Percentiles rank a stretch among this genome's conserved stretches.
These are phyloP conservation scores for Trimorus sp. DNA, from an alignment of 2,888 invertebrate species.

Conservation along the genomic window DNA sequence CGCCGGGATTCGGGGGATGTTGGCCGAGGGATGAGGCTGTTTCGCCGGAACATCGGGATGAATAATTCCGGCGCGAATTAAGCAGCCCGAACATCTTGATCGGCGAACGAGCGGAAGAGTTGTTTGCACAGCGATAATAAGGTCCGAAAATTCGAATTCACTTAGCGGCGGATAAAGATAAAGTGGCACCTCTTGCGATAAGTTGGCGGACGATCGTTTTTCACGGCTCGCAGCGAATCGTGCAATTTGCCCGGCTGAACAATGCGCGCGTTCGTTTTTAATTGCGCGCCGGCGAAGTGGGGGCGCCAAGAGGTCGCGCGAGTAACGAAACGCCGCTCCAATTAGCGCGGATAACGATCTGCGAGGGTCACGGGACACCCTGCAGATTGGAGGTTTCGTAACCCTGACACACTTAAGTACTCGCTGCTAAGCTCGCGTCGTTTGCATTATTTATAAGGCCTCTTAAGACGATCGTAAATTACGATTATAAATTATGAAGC, in stretches of 20 bases:
- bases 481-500: constrained; percentile 42
- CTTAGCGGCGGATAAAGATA: background rate
- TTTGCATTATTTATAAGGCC: constrained; percentile 77
- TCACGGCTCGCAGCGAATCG: background rate
- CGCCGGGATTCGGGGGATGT: constrained; percentile 1
- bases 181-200: constrained; percentile 12
- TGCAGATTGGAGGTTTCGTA: constrained; percentile 68
- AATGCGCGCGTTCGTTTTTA: constrained; percentile 57
- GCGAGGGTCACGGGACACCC: constrained; percentile 46
- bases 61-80: too few relatives aligned
- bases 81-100: too few relatives aligned
- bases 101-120: too few relatives aligned
- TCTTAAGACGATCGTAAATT: constrained; percentile 60
- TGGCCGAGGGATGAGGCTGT: background rate
- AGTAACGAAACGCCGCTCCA: constrained; percentile 71
- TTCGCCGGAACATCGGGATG: too few relatives aligned
- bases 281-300: constrained; percentile 69
- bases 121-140: too few relatives aligned
- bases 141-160: too few relatives aligned
- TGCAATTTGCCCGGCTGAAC: constrained; percentile 27
- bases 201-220: constrained; percentile 7
- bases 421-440: constrained; percentile 69
- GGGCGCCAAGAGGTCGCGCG: constrained; percentile 55
- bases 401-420: constrained; percentile 79
- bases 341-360: constrained; percentile 74